These are phyloP conservation scores for Zapornia atra DNA, from an alignment of 2,113 vertebrate genomes.

Conservation along the genomic window DNA sequence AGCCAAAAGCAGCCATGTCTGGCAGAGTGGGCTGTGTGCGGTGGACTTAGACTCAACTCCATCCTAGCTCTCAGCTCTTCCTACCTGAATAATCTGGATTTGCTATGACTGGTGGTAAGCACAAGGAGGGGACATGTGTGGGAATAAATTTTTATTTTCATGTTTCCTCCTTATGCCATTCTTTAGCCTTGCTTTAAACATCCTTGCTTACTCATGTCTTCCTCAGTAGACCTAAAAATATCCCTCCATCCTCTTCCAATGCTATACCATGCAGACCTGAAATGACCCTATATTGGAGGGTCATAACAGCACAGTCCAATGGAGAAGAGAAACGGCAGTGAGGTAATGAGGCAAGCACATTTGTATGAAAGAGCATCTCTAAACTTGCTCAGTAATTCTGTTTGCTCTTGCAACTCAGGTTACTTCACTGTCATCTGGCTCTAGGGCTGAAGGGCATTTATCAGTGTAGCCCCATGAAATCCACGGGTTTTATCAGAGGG, in stretches of 20 bases:
- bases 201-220: not conserved
- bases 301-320: not conserved
- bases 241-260: not conserved
- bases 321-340: conserved; percentile 10
- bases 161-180: not conserved
- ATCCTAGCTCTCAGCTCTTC: not conserved
- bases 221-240: not conserved
- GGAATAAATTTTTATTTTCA: not conserved
- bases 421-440: not conserved
- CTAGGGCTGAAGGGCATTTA: not conserved
- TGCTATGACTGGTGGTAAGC: not conserved
- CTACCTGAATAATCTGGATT: not conserved
- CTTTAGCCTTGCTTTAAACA: not conserved
- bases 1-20: not conserved
- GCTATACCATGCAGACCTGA: not conserved
- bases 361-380: not conserved
- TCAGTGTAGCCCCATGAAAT: not conserved
- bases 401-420: not conserved
- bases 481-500: not conserved
- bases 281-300: not conserved
- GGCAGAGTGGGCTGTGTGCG: rapidly evolving
- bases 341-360: not conserved
- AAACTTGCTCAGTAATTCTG: not conserved
- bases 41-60: not conserved
- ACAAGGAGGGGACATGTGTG: not conserved